Conservation (phyloP, 2,888 invertebrate genomes). For the Chloroclysta siterata region DNA sequence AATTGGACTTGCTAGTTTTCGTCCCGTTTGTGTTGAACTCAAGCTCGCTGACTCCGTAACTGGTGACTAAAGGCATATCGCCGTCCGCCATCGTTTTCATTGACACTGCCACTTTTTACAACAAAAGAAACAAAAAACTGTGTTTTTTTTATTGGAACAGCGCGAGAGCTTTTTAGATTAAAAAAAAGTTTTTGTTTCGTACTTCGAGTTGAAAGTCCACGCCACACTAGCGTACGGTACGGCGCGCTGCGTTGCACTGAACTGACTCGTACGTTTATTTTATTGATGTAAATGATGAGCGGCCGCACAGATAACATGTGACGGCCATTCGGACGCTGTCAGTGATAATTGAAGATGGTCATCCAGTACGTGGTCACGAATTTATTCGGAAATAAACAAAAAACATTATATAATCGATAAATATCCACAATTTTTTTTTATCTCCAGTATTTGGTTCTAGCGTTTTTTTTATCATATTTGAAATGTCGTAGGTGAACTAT, state of each 20-base stretch:
- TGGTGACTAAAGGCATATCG: slow-evolving; percentile 75
- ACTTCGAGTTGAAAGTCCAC: slow-evolving; percentile 20
- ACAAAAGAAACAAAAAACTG: slow-evolving; percentile 42
- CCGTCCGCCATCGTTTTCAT: slow-evolving; percentile 75
- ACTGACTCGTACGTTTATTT: slow-evolving; percentile 61
- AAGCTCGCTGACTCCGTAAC: slow-evolving; percentile 75
- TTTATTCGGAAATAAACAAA: background rate
- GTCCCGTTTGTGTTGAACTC: slow-evolving; percentile 75
- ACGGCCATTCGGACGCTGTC: slow-evolving; percentile 62
- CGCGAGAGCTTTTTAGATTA: slow-evolving; percentile 8
- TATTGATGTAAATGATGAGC: slow-evolving; percentile 78
- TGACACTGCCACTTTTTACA: slow-evolving; percentile 40
- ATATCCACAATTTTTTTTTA: background rate
- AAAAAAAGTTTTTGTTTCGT: slow-evolving; percentile 33
- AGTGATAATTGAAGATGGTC: slow-evolving; percentile 75
- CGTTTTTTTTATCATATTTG: no score
- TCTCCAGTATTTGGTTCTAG: no score
- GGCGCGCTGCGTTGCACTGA: slow-evolving; percentile 65
- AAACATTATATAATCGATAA: background rate
- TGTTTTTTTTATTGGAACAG: background rate
- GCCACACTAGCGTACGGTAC: slow-evolving; percentile 45
- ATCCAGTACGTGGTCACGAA: slow-evolving; percentile 47
- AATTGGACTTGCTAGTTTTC: slow-evolving; percentile 72
- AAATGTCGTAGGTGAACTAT: no score
- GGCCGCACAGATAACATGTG: slow-evolving; percentile 71